These are phyloP conservation scores for western clawed frog (Xenopus tropicalis) DNA, from an alignment of 2,113 vertebrate genomes.

Conservation along the genomic window UCB_Xtro_10.0 CM004445.2:46155001-46155500, in stretches of 20 bases:
- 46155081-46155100: conserved; percentile 65
- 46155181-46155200: neutral
- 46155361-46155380: too few relatives aligned
- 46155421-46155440: too few relatives aligned
- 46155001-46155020: conserved; percentile 32
- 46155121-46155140: neutral
- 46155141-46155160: neutral
- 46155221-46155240: conserved; percentile 52
- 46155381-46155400: too few relatives aligned
- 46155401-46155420: too few relatives aligned
- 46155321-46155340: neutral
- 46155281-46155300: conserved; percentile 59
- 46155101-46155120: conserved; percentile 69
- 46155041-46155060: conserved; percentile 50
- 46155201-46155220: conserved; percentile 66
- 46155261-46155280: conserved; percentile 60
- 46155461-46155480: too few relatives aligned
- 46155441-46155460: too few relatives aligned
- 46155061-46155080: conserved; percentile 59
- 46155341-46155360: neutral
- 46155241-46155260: conserved; percentile 53
- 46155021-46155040: conserved; percentile 59
- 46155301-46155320: conserved; percentile 32
- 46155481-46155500: too few relatives aligned
- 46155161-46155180: neutral